Evolutionary conservation across 2,113 vertebrate species (phyloP).

Genomic region (Pongo pygmaeus): DNA sequence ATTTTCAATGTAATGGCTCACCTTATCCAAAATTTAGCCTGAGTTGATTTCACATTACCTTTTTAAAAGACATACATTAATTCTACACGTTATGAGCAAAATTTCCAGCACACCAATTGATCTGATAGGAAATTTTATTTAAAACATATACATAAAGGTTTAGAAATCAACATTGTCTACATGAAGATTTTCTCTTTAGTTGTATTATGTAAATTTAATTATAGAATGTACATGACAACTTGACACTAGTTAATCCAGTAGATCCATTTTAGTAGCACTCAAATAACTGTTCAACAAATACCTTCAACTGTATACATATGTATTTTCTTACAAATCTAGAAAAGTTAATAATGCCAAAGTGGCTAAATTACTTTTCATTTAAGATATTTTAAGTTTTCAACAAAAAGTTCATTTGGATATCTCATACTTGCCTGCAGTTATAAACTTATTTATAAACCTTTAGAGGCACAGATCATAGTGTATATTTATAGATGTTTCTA

Average conservation of each 20-base stretch:
- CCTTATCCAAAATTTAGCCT: neutral
- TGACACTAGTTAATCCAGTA: conserved; percentile 48
- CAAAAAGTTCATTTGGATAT: conserved; percentile 33
- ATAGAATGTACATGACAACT: conserved; percentile 15
- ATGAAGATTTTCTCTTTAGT: conserved; percentile 33
- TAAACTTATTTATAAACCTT: conserved; percentile 30
- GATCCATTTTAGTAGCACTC: conserved; percentile 56
- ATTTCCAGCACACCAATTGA: neutral
- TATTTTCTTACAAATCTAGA: conserved; percentile 74
- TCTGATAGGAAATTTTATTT: neutral
- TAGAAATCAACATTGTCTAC: neutral
- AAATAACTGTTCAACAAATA: conserved; percentile 60
- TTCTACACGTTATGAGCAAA: neutral
- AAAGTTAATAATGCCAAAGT: conserved; percentile 68
- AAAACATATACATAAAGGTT: neutral
- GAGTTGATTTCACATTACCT: neutral
- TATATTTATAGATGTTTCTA: conserved; percentile 59
- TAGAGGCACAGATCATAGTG: neutral
- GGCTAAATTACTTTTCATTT: conserved; percentile 60
- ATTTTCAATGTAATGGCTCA: neutral
- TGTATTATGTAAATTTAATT: neutral
- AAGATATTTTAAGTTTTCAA: conserved; percentile 71
- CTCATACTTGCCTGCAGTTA: neutral
- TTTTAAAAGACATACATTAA: neutral
- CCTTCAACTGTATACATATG: conserved; percentile 66